phyloP scores from a whole-genome alignment of 2,113 vertebrate genomes.

The Nipponia nippon region DNA sequence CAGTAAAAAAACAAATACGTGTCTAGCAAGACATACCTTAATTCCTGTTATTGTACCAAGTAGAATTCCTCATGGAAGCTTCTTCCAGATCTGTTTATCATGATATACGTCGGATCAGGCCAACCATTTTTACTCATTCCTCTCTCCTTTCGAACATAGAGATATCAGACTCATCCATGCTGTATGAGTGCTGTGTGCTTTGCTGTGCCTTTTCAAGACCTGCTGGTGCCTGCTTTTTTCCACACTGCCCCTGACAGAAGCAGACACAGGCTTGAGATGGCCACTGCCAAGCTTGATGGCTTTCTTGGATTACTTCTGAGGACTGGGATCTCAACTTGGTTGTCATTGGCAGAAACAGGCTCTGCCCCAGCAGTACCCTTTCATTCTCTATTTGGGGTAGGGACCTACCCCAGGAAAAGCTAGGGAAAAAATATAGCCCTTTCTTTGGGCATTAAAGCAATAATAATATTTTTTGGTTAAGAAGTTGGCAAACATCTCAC shows the following conservation, averaged over 20 bases:
- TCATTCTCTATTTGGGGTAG: neutral
- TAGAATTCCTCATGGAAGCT: neutral
- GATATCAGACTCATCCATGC: too few species aligned
- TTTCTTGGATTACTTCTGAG: neutral
- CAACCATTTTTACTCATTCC: neutral
- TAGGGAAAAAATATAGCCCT: neutral
- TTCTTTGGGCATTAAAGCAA: neutral
- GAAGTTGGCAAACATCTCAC: neutral
- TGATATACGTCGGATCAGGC: fast-evolving
- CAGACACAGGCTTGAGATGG: neutral
- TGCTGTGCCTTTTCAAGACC: neutral
- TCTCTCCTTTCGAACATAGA: neutral
- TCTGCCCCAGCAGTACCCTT: neutral
- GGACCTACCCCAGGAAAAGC: neutral
- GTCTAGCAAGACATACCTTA: neutral
- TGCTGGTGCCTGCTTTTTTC: neutral
- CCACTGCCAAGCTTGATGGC: neutral
- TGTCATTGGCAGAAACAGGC: neutral
- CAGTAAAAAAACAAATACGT: neutral
- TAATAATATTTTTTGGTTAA: neutral
- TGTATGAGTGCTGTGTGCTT: neutral
- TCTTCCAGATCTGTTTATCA: neutral
- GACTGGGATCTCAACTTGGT: neutral
- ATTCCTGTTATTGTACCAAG: neutral
- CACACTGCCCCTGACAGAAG: neutral